Evolutionary conservation across 2,113 vertebrate species (phyloP).

Genomic region (Nerophis lumbriciformis): DNA sequence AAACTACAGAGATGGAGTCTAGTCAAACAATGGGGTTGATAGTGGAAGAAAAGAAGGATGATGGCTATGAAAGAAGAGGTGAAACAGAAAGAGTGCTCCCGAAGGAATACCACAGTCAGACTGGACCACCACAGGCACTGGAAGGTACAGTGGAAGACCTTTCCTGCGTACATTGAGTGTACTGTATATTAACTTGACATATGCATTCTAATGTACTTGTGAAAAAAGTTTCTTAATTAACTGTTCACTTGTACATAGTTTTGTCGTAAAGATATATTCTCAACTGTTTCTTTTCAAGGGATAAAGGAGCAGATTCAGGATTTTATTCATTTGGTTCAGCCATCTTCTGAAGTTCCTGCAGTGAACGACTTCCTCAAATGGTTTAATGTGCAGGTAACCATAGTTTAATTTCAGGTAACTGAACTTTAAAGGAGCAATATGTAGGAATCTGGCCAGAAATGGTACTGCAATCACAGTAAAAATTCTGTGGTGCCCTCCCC

Average conservation of each 20-base stretch:
- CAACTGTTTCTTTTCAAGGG: conserved; percentile 13
- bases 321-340: conserved; percentile 4
- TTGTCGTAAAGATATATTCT: background rate
- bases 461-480: no score
- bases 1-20: background rate
- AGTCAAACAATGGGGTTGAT: background rate
- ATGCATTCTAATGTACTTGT: no score
- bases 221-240: background rate
- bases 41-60: background rate
- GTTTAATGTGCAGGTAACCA: conserved; percentile 47
- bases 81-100: background rate
- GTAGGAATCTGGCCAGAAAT: no score
- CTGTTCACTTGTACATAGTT: background rate
- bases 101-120: background rate
- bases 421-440: no score
- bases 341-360: conserved; percentile 2
- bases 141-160: conserved; percentile 34
- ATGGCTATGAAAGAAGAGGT: conserved; percentile 1
- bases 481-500: no score
- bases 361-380: conserved; percentile 16
- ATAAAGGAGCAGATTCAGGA: conserved; percentile 18
- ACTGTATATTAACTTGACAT: background rate
- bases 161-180: background rate
- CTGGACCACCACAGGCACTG: conserved; percentile 9
- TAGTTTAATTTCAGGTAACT: background rate